Base-by-base conservation (phyloP, 2,797 vertebrate species). In the Gymnopithys bicolor region DNA sequence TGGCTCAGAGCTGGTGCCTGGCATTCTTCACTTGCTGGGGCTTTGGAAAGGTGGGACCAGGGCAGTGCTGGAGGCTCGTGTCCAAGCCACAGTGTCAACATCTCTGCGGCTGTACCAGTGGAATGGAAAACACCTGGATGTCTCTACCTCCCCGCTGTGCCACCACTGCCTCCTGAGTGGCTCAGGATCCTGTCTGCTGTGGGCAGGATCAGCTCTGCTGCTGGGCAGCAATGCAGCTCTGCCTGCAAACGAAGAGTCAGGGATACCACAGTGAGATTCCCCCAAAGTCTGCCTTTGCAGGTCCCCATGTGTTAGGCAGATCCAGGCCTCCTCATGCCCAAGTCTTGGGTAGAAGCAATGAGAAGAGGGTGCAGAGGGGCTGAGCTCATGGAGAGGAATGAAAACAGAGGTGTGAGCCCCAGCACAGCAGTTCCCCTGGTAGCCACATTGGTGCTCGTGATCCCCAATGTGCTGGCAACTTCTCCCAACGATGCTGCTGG, bases 261-360 rank as follows among this genome's bases (percentile, higher is more conserved):
- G 70, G 46, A 23, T 9, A 49, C 55, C 5, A 22, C 33, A 56
- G 66, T 18, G 37, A 55, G 37, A 51, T 58, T 10, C 28, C 35
- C 27, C 6, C 22, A 46, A 10, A 32, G 23, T 39, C 45, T 84
- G 74, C 27, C 18, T 77, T 70, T 49, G 52, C 28, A 77, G n/a
- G 22, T 80, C 37, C 23, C 46, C 0, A 0, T 69, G 25, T 1
- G 2, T 3, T 23, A 69, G 33, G 6, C 28, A 28, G 52, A 88
- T 86, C 35, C 60, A 45, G 68, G 49, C 48, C 15, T 55, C 27
- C 35, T 63, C 51, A 43, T 79, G 63, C 23, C 35, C 33, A 32
- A 32, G 24, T 22, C 56, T 76, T 68, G 41, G 8, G 37, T 43
- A n/a, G 55, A 60, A 70, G 24, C 0, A 0, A 14, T 24, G 39